Evolutionary conservation across 23 tunicate genomes (phyloP).

Genomic region (Ascidia mentula): DNA sequence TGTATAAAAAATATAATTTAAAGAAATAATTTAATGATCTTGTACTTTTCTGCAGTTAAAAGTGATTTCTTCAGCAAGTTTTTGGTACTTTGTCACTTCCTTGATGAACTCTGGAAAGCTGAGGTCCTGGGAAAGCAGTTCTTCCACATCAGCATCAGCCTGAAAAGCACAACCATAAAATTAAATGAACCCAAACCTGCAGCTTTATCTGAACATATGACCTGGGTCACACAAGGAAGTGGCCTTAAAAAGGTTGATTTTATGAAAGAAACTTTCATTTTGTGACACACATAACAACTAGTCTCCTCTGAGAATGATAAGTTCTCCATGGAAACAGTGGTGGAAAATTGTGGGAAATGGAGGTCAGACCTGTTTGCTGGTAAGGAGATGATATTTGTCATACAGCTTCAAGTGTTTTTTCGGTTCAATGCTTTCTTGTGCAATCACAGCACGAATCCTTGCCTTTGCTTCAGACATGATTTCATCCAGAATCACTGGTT

Average conservation of each 20-base stretch:
- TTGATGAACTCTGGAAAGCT: slow-evolving; percentile 76
- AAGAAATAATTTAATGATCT: neutral
- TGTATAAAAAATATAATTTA: no score
- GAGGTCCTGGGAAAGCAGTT: slow-evolving; percentile 67
- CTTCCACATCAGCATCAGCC: slow-evolving; percentile 91
- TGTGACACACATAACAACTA: no score
- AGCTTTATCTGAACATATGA: no score
- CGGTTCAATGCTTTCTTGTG: slow-evolving; percentile 81
- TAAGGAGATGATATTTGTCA: slow-evolving; percentile 90
- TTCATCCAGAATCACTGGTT: slow-evolving; percentile 88
- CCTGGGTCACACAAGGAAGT: no score
- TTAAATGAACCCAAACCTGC: no score
- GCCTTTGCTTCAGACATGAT: slow-evolving; percentile 69
- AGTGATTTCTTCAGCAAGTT: slow-evolving; percentile 86
- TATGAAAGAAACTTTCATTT: no score
- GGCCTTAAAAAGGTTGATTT: no score
- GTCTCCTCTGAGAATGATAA: no score
- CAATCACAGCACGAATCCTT: slow-evolving; percentile 50
- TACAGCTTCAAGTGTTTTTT: slow-evolving; percentile 74
- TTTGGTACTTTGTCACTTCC: slow-evolving; percentile 81
- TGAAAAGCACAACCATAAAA: slow-evolving; percentile 9
- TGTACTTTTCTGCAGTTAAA: slow-evolving; percentile 71
- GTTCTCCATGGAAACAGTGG: no score
- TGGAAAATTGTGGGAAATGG: no score
- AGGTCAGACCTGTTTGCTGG: slow-evolving; percentile 77